Evolutionary conservation across 2,113 vertebrate genomes (phyloP), one percentile per base, ranked within the genome.

Genomic region (Calidris pygmaea): DNA sequence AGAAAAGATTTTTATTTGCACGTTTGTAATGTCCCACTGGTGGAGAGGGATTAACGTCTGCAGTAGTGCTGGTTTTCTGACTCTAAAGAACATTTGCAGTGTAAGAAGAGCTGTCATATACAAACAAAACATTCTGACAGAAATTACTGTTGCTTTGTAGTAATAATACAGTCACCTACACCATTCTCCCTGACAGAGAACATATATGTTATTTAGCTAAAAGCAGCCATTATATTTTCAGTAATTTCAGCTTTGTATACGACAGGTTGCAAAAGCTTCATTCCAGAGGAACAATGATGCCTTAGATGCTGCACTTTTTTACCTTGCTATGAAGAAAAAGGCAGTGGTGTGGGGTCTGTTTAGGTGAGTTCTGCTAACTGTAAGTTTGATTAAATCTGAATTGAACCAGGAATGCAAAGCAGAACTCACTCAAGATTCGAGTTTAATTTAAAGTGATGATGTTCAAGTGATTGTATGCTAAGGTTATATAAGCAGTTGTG

Each of bases 271-370:
- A 89, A 99, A 99, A 98, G 99, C 99, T 94, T 98, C 99, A 2
- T 99, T 99, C 98, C 99, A 99, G 96, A 99, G 99, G 95, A 98
- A 99, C 96, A 99, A 98, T 20, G 99, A 99, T 94, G 99, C 99
- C 16, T 98, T 99, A 96, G 99, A 99, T 95, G 99, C 99, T 96
- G 99, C 99, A 18, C 97, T 99, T 19, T 99, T 99, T 97, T 99
- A 99, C 96, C 98, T 99, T 96, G 99, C 99, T 55, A 99, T 99
- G 99, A 99, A 99, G 98, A 99, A 99, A 96, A 99, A 99, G 93
- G 99, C 99, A 39, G 99, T 99, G 47, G 98, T 99, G 19, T 99
- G 99, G 99, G 99, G 99, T 48, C 98, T 99, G 15, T 99, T 99
- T 97, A 99, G 99, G 99, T 99, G 94, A 97, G 88, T 93, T 91